Percentiles rank a stretch among this genome's conserved stretches.
Evolutionary conservation across 2,888 invertebrate species (phyloP).

Genomic region (Metalampra italica): DNA sequence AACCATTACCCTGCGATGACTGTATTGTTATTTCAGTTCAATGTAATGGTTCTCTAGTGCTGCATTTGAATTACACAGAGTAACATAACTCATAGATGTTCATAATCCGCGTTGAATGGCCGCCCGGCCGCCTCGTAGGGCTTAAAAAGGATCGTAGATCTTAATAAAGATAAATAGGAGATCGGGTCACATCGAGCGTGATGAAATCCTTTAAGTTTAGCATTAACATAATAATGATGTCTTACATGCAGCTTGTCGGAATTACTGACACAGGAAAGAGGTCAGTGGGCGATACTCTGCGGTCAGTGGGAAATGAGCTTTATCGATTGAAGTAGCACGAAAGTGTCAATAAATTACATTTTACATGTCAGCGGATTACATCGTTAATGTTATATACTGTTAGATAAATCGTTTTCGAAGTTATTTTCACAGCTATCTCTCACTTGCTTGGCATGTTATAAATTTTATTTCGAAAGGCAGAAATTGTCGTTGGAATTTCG

Average conservation of each 20-base stretch:
- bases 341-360: constrained; percentile 34
- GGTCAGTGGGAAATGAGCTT: constrained; percentile 26
- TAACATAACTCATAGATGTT: constrained; percentile 20
- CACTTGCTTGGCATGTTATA: neutral
- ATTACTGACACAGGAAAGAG: constrained; percentile 30
- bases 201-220: constrained; percentile 36
- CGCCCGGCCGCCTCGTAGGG: constrained; percentile 30
- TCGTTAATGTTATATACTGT: constrained; percentile 3
- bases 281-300: constrained; percentile 31
- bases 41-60: neutral
- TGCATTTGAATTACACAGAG: neutral
- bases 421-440: constrained; percentile 1
- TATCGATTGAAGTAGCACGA: constrained; percentile 32
- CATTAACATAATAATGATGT: constrained; percentile 35
- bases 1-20: neutral
- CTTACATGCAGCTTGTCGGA: constrained; percentile 21
- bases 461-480: constrained; percentile 9
- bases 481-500: constrained; percentile 23
- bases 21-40: constrained; percentile 5
- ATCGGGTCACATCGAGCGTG: constrained; percentile 32
- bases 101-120: constrained; percentile 40
- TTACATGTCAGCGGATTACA: constrained; percentile 32
- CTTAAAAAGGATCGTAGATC: constrained; percentile 40
- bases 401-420: neutral
- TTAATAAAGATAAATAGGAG: constrained; percentile 57